Percentiles rank a stretch among this genome's conserved stretches.
Evolutionary conservation across 35 echinoderm and acorn worm genomes (phyloP).

Genomic region (Apostichopus parvimensis): DNA sequence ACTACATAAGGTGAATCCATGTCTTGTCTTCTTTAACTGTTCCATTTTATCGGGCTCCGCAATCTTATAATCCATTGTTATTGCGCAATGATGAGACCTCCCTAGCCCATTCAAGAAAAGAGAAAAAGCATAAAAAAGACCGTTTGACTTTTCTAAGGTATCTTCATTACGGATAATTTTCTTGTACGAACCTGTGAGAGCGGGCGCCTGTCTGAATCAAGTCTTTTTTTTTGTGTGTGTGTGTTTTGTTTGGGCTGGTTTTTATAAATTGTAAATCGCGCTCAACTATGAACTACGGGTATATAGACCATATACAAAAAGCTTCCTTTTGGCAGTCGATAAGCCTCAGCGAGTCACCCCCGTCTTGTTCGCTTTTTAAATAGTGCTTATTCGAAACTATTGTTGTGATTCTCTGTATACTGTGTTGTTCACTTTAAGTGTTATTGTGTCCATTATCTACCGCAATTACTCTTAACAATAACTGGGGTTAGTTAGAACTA

Average conservation of each 20-base stretch:
- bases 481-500: background rate
- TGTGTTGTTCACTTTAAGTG: constrained; percentile 22
- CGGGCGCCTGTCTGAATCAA: constrained; percentile 18
- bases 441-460: constrained; percentile 38
- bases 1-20: background rate
- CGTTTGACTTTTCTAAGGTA: constrained; percentile 5
- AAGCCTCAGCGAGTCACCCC: constrained; percentile 23
- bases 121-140: background rate
- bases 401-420: background rate
- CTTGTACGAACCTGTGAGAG: background rate
- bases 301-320: background rate
- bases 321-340: background rate
- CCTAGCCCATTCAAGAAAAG: too few relatives aligned
- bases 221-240: background rate
- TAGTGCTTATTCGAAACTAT: constrained; percentile 23
- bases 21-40: constrained; percentile 14
- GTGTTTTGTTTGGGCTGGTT: too few relatives aligned
- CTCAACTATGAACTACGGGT: constrained; percentile 1
- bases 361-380: constrained; percentile 12
- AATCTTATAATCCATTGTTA: constrained; percentile 38
- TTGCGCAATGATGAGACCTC: constrained; percentile 12
- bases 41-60: background rate
- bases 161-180: constrained; percentile 35
- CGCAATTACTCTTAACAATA: constrained; percentile 31
- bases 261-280: background rate